Conservation (phyloP, 2,113 vertebrate species). For the Labeo catla region DNA sequence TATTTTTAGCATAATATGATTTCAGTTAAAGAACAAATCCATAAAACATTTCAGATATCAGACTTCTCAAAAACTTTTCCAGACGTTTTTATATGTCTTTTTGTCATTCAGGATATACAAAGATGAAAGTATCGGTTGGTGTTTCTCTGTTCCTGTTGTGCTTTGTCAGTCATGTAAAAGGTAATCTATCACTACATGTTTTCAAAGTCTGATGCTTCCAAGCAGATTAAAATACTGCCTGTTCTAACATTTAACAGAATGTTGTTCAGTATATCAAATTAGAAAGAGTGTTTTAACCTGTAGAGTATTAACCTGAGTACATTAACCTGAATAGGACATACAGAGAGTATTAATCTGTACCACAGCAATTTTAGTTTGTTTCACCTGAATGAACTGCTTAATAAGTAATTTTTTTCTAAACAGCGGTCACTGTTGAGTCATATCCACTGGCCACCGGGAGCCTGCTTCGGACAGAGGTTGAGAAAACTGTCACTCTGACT, state of each 20-base stretch:
- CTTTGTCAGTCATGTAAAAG: background rate
- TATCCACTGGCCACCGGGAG: slow-evolving; percentile 22
- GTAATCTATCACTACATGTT: slow-evolving; percentile 4
- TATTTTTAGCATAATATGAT: background rate
- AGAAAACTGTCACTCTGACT: slow-evolving; percentile 64
- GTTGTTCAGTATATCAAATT: background rate
- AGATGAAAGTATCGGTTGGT: slow-evolving; percentile 30
- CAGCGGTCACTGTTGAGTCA: slow-evolving; percentile 66
- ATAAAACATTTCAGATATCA: background rate
- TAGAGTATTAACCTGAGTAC: background rate
- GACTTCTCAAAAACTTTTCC: background rate
- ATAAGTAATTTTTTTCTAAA: background rate
- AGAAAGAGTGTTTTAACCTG: background rate
- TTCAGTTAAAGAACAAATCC: background rate
- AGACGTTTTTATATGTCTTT: background rate
- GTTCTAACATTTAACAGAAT: background rate
- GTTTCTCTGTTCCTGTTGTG: slow-evolving; percentile 15
- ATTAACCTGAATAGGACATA: background rate
- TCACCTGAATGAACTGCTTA: background rate
- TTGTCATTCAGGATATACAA: background rate
- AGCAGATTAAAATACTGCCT: background rate
- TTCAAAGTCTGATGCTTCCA: background rate
- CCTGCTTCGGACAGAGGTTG: slow-evolving; percentile 55
- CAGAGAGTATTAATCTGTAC: background rate
- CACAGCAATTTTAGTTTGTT: background rate